These are phyloP conservation scores for Anableps anableps DNA, from an alignment of 2,797 vertebrate genomes.

Conservation along the genomic window DNA sequence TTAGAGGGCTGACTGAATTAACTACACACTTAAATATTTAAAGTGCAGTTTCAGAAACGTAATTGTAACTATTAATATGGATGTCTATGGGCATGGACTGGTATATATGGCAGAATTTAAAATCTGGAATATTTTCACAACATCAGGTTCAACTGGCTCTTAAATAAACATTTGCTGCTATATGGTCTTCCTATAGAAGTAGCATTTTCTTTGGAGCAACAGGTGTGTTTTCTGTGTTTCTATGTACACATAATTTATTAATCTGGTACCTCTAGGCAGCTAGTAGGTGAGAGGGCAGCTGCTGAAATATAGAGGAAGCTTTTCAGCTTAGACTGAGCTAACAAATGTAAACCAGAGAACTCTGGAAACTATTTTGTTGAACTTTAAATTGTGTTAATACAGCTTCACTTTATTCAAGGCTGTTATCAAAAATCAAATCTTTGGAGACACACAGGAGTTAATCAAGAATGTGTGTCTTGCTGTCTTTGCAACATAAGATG, in stretches of 20 bases:
- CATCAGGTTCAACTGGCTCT: background rate
- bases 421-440: background rate
- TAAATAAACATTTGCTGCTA: background rate
- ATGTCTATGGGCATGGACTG: background rate
- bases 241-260: background rate
- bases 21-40: constrained; percentile 8
- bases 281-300: background rate
- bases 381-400: background rate
- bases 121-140: background rate
- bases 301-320: background rate
- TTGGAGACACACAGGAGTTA: background rate
- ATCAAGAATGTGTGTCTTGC: background rate
- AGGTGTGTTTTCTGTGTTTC: background rate
- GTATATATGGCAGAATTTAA: background rate
- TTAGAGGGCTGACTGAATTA: constrained; percentile 5
- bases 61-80: background rate
- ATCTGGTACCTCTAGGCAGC: background rate
- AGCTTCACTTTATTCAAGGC: background rate
- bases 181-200: background rate
- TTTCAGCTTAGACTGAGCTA: constrained; percentile 5
- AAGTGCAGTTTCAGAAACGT: background rate
- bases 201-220: background rate
- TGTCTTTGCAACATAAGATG: background rate
- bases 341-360: background rate
- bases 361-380: background rate